Conservation (phyloP, 2,888 invertebrate species). For the Eupithecia dodoneata region DNA sequence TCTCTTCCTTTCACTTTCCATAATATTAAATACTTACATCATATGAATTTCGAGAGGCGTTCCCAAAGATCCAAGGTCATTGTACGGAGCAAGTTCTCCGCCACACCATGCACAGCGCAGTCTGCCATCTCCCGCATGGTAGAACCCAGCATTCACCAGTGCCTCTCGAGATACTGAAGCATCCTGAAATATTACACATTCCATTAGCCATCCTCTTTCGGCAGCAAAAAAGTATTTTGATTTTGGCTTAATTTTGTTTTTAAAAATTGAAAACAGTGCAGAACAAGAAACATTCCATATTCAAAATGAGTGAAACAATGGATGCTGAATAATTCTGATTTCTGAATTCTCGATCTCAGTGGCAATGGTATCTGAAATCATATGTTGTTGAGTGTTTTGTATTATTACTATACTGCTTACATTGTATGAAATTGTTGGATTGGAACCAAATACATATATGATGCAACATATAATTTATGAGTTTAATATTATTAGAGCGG, state of each 20-base stretch:
- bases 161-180: slow-evolving; percentile 86
- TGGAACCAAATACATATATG: not conserved
- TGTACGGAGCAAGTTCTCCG: slow-evolving; percentile 85
- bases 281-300: no score
- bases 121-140: slow-evolving; percentile 87
- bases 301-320: no score
- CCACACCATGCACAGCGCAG: slow-evolving; percentile 94
- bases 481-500: not conserved
- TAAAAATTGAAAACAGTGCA: no score
- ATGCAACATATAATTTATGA: not conserved
- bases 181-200: slow-evolving; percentile 58
- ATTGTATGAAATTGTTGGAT: not conserved
- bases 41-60: slow-evolving; percentile 88
- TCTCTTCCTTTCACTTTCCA: no score
- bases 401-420: not conserved
- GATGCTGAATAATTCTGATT: not conserved
- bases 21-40: slow-evolving; percentile 59
- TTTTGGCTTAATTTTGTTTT: no score
- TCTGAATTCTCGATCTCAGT: not conserved
- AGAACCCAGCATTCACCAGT: slow-evolving; percentile 93
- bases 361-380: not conserved
- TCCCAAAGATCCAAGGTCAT: slow-evolving; percentile 85
- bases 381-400: not conserved
- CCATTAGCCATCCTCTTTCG: not conserved
- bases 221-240: not conserved